Base-by-base conservation (phyloP, 1,140 invertebrate genomes). In the Philotrypesis tridentata region DNA sequence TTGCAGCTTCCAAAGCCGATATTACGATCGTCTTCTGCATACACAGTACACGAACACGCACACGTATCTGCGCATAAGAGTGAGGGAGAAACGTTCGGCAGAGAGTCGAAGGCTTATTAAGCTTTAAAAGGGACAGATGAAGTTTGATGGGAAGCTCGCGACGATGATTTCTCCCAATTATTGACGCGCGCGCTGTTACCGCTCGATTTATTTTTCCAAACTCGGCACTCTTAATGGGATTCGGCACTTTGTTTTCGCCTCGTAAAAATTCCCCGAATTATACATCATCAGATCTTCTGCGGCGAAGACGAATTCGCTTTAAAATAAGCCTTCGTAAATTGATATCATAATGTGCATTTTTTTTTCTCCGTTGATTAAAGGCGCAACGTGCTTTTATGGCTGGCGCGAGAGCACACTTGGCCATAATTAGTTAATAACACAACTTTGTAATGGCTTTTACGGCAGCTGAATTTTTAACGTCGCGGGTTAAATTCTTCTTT, bases 141-240 rank as follows among this genome's bases (percentile, higher is more conserved):
- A 29, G 40, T 9, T 27, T 31, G 75, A 31, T 55, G 48, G 21
- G 7, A 55, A 21, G 14, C 6, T 5, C 48, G 40, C 17, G 5
- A 55, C 48, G 48, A 55, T 55, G 48, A 55, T 55, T 55, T 55
- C 48, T 55, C 48, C 14, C 21, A 55, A 55, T 55, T 55, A 55
- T 55, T 55, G 48, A 55, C 21, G 3, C 37, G 6, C 14, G 21
- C 9, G 43, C 6, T 43, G 12, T 48, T 33, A 68, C 55, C 9
- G 70, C 79, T 74, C 48, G 21, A 74, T 74, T 74, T 70, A 40
- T 55, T 37, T 75, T 48, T 0, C 60, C 40, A 81, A 75, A 75
- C 67, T 6, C n/a, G 21, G 71, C 63, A 21, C 17, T 21, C 27
- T 67, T 75, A 81, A 82, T 82, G 74, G 14, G 23, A 37, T 25